These are phyloP conservation scores for Phaethon lepturus DNA, from an alignment of 2,113 vertebrate genomes.

Conservation along the genomic window DNA sequence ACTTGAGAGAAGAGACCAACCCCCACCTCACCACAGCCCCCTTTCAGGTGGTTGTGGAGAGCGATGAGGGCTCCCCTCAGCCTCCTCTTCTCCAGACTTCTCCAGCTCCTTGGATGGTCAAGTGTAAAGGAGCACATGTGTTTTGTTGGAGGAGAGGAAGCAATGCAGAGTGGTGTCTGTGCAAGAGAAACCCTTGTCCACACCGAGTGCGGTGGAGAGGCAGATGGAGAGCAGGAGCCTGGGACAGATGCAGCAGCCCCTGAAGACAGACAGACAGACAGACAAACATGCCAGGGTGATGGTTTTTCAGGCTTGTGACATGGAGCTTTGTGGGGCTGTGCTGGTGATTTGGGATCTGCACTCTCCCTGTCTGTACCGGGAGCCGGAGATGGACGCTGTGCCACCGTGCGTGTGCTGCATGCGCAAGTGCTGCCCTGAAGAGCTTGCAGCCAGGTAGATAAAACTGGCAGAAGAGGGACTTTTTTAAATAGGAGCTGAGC, in stretches of 20 bases:
- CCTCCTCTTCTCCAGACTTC: too few species aligned
- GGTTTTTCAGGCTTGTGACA: neutral
- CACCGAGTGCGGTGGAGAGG: rapidly evolving
- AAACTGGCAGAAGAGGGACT: neutral
- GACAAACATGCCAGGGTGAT: neutral
- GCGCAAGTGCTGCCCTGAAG: neutral
- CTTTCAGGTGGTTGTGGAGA: too few species aligned
- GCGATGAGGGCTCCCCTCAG: too few species aligned
- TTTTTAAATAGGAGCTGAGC: neutral
- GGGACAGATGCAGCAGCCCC: neutral
- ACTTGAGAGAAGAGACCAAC: too few species aligned
- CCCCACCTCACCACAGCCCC: too few species aligned
- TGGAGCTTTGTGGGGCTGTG: neutral
- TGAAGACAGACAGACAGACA: neutral
- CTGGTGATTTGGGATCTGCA: neutral
- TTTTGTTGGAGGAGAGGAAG: neutral
- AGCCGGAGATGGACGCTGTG: neutral
- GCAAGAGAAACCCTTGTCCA: neutral
- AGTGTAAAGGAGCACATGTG: neutral
- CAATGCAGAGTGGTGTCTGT: neutral
- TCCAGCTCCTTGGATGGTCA: neutral
- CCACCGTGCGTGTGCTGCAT: neutral
- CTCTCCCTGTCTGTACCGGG: neutral
- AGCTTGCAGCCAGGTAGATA: neutral
- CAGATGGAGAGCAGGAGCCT: neutral